A percentile compares a stretch with the other conserved stretches of the same genome.
These are phyloP conservation scores for Gobio occitaniae DNA, from an alignment of 2,797 vertebrate genomes.

Conservation along the genomic window DNA sequence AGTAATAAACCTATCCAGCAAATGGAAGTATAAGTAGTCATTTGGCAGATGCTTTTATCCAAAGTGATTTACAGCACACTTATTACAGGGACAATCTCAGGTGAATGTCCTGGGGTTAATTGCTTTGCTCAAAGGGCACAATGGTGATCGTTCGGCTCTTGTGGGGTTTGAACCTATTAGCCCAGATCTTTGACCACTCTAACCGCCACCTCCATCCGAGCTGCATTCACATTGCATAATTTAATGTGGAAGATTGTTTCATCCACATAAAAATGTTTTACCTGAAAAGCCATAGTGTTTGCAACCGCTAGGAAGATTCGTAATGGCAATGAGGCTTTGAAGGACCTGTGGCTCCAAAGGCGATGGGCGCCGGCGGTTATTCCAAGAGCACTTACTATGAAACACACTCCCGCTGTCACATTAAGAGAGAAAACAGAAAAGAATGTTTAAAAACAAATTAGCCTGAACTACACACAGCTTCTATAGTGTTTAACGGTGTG, in stretches of 20 bases:
- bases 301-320: slow-evolving; percentile 84
- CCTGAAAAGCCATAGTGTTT: slow-evolving; percentile 96
- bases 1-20: background rate
- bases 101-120: background rate
- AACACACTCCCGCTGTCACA: slow-evolving; percentile 80
- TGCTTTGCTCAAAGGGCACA: slow-evolving; percentile 20
- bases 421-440: slow-evolving; percentile 29
- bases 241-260: slow-evolving; percentile 1
- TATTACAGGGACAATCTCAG: background rate
- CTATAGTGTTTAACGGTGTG: slow-evolving; percentile 56
- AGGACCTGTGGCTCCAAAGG: slow-evolving; percentile 94
- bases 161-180: slow-evolving; percentile 17
- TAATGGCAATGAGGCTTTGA: slow-evolving; percentile 88
- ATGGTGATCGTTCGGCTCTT: background rate
- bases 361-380: slow-evolving; percentile 93
- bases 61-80: slow-evolving; percentile 8
- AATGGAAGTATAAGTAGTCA: background rate
- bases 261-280: slow-evolving; percentile 60
- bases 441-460: slow-evolving; percentile 26
- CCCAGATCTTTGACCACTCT: slow-evolving; percentile 1
- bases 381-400: slow-evolving; percentile 83
- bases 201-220: background rate
- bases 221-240: background rate
- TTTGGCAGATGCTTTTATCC: background rate
- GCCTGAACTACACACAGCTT: slow-evolving; percentile 47